Base-by-base conservation (phyloP, 1,140 invertebrate genomes). In the Tribolium castaneum region DNA sequence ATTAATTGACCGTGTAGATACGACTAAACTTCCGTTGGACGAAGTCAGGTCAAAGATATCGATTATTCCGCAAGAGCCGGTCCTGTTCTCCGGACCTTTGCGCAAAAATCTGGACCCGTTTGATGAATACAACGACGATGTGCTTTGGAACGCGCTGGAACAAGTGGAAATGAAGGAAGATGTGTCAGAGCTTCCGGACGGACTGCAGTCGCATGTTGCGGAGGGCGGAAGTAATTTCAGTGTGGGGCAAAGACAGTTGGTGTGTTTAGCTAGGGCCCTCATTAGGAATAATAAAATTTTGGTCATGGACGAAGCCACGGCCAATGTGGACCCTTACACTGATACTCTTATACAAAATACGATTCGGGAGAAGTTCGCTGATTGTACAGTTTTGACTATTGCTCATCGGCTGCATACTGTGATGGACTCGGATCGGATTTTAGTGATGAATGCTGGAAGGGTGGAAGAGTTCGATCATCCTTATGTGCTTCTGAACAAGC, bases 61-160 rank as follows among this genome's bases (percentile, higher is more conserved):
- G 14, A 95, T 96, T 19, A 95, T 96, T 78, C 94, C 95, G 1
- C 95, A 97, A 87, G 95, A 94, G 80, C 96, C 96, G 0, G 92
- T 97, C 9, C 85, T 97, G 0, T 98, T 97, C 85, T 94, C 94
- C 2, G 96, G 94, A 0, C 92, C 91, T 4, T 84, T 97, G 76
- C 89, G 96, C 14, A 93, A 92, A 83, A 98, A 98, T 87, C 88
- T 98, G 77, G 96, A 98, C 88, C 96, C 96, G 0, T 97, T 97
- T 83, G 89, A 93, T 77, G 86, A 89, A 30, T 93, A 93, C 82
- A 87, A 86, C 45, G 96, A 98, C 83, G 89, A 91, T 86, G 80
- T 95, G 82, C 86, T 98, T 0, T 97, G 96, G 96, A 88, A 90
- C 81, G 95, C 94, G 0, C 87, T 98, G 22, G 94, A 96, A 82